phyloP scores from a whole-genome alignment of 2,797 vertebrate genomes.

The Ciconia nigra region DNA sequence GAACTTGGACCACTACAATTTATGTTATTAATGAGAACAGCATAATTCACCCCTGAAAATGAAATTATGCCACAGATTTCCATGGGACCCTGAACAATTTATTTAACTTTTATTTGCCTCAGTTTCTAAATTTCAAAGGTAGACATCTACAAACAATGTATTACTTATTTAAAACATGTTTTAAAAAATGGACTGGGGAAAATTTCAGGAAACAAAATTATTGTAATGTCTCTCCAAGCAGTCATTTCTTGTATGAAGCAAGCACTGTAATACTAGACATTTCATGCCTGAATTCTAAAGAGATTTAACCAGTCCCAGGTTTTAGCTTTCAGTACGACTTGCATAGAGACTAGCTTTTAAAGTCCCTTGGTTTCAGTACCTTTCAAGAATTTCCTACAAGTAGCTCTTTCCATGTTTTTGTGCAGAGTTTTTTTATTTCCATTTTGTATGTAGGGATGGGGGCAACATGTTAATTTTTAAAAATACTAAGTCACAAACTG shows the following conservation, averaged over 20 bases:
- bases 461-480: neutral
- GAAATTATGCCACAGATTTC: constrained; percentile 7
- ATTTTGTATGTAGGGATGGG: neutral
- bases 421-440: neutral
- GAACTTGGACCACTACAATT: neutral
- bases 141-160: constrained; percentile 37
- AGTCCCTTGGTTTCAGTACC: neutral
- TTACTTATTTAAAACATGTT: constrained; percentile 32
- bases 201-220: constrained; percentile 61
- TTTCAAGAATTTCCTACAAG: constrained; percentile 19
- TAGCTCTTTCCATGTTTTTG: neutral
- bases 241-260: neutral
- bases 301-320: constrained; percentile 26
- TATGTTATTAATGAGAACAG: constrained; percentile 1
- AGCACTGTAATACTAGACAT: constrained; percentile 36
- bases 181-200: constrained; percentile 32
- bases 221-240: constrained; percentile 61
- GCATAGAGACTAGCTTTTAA: neutral
- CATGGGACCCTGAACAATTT: neutral
- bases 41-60: constrained; percentile 27
- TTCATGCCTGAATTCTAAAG: constrained; percentile 53
- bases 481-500: neutral
- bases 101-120: constrained; percentile 28
- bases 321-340: constrained; percentile 1
- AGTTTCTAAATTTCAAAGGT: constrained; percentile 55